phyloP scores from a whole-genome alignment of 1,140 invertebrate species.

The Propsilocerus akamusi region DNA sequence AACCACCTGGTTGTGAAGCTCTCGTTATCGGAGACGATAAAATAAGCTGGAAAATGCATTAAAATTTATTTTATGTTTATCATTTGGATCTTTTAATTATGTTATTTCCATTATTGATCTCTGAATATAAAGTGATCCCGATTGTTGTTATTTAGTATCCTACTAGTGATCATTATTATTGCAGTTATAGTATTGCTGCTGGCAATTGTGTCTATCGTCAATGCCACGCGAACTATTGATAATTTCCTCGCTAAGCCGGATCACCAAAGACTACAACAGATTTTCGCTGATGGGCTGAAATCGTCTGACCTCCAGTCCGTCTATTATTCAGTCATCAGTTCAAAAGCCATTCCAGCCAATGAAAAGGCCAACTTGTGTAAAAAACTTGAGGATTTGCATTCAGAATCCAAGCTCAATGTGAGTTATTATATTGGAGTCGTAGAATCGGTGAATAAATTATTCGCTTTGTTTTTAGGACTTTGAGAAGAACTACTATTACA shows the following conservation, averaged over 20 bases:
- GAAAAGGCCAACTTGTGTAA: conserved; percentile 15
- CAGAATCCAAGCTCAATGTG: conserved; percentile 22
- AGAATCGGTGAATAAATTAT: neutral
- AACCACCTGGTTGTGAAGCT: no score
- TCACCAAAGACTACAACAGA: conserved; percentile 18
- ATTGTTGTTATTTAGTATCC: no score
- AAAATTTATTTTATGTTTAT: no score
- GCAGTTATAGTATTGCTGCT: neutral
- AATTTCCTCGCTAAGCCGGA: conserved; percentile 16
- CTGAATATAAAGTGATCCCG: no score
- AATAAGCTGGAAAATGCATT: no score
- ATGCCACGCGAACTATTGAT: conserved; percentile 12
- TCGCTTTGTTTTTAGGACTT: conserved; percentile 13
- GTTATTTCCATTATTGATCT: no score
- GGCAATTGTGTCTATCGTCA: neutral
- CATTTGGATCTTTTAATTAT: no score
- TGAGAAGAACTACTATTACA: conserved; percentile 21
- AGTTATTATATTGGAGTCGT: conserved; percentile 7
- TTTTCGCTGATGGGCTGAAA: conserved; percentile 19
- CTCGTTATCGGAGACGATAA: no score
- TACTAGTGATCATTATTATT: no score
- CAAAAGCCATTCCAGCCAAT: conserved; percentile 13
- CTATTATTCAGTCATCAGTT: conserved; percentile 18
- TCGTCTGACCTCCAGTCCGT: conserved; percentile 21
- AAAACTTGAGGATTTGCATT: conserved; percentile 13